Base-by-base conservation (phyloP, 2,113 vertebrate genomes). In the Sterna hirundo region DNA sequence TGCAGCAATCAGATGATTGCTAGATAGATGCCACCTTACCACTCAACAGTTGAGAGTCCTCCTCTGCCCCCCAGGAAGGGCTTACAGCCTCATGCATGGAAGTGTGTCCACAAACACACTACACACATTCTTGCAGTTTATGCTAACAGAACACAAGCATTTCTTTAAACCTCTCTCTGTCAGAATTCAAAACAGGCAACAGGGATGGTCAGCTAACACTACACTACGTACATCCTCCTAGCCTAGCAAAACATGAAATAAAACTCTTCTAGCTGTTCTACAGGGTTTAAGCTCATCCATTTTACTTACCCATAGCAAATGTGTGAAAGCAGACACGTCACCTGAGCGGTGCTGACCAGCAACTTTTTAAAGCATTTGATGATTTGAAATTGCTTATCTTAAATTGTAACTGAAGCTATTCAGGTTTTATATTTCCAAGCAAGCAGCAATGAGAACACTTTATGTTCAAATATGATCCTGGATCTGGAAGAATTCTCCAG, bases 51-150 rank as follows among this genome's bases (percentile, higher is more conserved):
- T 19, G 25, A 65, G 51, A 60, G 15, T 16, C 47, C 54, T 72
- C 47, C n/a, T 60, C 27, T 49, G 82, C 3, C 18, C 15, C 13
- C 11, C 16, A 22, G 16, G 51, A 72, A 68, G 19, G 27, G 8
- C 68, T 34, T 11, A 27, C 5, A 82, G 70, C 61, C 61, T 75
- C 22, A 21, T 1, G 2, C 3, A 1, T 8, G 36, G 47, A 72
- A 77, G 32, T 1, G 1, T 0, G 0, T 17, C 69, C 51, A 77
- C 23, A 42, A 58, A 64, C 32, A 29, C 2, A 0, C 20, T 25
- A 16, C 4, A 17, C 1, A 1, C 2, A 1, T 32, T 52, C 57
- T 83, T 27, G 11, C 57, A 44, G 38, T 11, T 65, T 40, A 62
- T n/a, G 29, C 9, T 14, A 16, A 71, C 10, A n/a, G 47, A 71